Conservation (phyloP, 2,888 invertebrate genomes). For the Camptogramma bilineatum region DNA sequence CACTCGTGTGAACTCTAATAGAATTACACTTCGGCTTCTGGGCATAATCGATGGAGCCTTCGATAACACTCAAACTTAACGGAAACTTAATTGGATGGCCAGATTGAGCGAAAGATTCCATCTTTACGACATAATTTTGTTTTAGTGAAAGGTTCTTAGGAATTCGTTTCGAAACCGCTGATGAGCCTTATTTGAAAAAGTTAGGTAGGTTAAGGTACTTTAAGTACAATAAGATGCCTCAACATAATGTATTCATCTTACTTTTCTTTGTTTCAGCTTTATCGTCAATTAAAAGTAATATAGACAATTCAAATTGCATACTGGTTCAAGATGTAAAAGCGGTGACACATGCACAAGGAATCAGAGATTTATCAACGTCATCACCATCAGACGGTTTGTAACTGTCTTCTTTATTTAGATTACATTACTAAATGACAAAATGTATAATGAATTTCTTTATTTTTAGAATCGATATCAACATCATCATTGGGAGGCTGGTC, state of each 20-base stretch:
- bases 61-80: slow-evolving; percentile 70
- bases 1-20: slow-evolving; percentile 65
- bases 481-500: slow-evolving; percentile 80
- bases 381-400: slow-evolving; percentile 79
- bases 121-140: slow-evolving; percentile 54
- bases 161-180: slow-evolving; percentile 34
- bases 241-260: slow-evolving; percentile 18
- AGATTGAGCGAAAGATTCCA: slow-evolving; percentile 63
- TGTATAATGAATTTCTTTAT: slow-evolving; percentile 43
- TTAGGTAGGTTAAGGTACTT: slow-evolving; percentile 1
- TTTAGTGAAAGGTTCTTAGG: slow-evolving; percentile 43
- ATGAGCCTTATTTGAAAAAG: slow-evolving; percentile 25
- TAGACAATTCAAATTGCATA: slow-evolving; percentile 95
- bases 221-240: slow-evolving; percentile 3
- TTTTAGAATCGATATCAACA: slow-evolving; percentile 88
- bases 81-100: slow-evolving; percentile 70
- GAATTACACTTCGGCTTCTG: slow-evolving; percentile 72
- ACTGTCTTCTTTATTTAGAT: slow-evolving; percentile 11
- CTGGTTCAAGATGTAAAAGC: slow-evolving; percentile 95
- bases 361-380: slow-evolving; percentile 87
- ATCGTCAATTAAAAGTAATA: slow-evolving; percentile 95
- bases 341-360: slow-evolving; percentile 94
- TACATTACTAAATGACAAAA: slow-evolving; percentile 11
- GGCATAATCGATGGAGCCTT: slow-evolving; percentile 66
- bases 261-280: slow-evolving; percentile 88